Conservation (phyloP, 2,797 vertebrate genomes). For the Luscinia luscinia region DNA sequence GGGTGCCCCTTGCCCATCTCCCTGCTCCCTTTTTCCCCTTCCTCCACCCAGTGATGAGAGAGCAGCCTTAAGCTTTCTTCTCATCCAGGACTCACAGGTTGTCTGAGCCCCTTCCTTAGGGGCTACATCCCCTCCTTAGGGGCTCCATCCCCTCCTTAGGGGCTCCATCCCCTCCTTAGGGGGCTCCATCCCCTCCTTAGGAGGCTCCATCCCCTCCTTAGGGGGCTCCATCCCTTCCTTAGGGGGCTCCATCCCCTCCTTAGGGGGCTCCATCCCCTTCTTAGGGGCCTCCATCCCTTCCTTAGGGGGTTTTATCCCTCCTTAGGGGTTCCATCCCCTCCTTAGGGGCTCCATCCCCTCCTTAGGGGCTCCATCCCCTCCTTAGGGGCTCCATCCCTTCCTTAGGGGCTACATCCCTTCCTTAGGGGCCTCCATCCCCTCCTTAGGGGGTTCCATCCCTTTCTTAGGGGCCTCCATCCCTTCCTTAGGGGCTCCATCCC, state of each 20-base stretch:
- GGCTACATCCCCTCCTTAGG: neutral
- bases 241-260: neutral
- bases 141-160: neutral
- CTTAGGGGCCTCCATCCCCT: rapidly evolving
- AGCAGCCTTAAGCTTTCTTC: neutral
- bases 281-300: neutral
- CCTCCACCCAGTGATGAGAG: neutral
- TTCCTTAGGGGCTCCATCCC: neutral
- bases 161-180: neutral
- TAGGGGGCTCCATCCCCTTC: neutral
- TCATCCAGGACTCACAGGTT: neutral
- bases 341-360: neutral
- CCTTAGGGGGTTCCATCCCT: too few species aligned
- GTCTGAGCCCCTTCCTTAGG: neutral
- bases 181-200: neutral
- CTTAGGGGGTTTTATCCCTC: too few species aligned
- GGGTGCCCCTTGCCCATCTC: neutral
- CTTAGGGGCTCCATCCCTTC: neutral
- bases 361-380: neutral
- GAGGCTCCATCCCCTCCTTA: neutral
- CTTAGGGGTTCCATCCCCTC: neutral
- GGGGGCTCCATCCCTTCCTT: rapidly evolving
- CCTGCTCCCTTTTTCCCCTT: neutral
- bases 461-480: rapidly evolving
- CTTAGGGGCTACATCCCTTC: neutral